These are phyloP conservation scores for Mythimna impura DNA, from an alignment of 2,888 invertebrate species.

Conservation along the genomic window DNA sequence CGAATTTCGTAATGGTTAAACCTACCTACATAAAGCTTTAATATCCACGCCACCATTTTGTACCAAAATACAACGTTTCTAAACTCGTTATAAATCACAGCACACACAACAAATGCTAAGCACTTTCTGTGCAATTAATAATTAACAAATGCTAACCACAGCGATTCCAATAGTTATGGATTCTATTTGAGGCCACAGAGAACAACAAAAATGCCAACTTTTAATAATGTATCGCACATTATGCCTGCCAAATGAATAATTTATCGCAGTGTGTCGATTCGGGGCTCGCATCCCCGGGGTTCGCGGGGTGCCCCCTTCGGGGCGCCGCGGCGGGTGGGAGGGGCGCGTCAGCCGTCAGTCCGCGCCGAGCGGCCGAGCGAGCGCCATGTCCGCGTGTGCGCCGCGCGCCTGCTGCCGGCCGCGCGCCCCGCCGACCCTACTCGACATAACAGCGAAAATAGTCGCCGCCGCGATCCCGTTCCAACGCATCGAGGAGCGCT, in stretches of 20 bases:
- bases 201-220: slow-evolving; percentile 88
- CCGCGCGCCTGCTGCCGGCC: slow-evolving; percentile 89
- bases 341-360: slow-evolving; percentile 81
- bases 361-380: slow-evolving; percentile 89
- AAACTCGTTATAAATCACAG: slow-evolving; percentile 14
- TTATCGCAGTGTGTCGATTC: slow-evolving; percentile 88
- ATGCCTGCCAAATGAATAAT: slow-evolving; percentile 90
- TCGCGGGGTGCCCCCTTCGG: slow-evolving; percentile 65
- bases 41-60: slow-evolving; percentile 4
- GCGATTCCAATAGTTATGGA: slow-evolving; percentile 73
- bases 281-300: slow-evolving; percentile 85
- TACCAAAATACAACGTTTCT: slow-evolving; percentile 9
- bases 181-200: slow-evolving; percentile 76
- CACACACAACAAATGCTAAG: slow-evolving; percentile 19
- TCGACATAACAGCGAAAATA: slow-evolving; percentile 95
- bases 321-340: slow-evolving; percentile 69
- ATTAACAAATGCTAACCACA: slow-evolving; percentile 68
- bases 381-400: slow-evolving; percentile 89
- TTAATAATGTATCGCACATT: slow-evolving; percentile 90
- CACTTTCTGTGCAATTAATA: slow-evolving; percentile 35
- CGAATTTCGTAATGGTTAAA: slow-evolving; percentile 17
- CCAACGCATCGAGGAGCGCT: slow-evolving; percentile 96
- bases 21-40: slow-evolving; percentile 14
- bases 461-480: slow-evolving; percentile 96
- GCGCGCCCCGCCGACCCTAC: slow-evolving; percentile 93